Base-by-base conservation (phyloP, 2,113 vertebrate species). In the Tragelaphus scriptus region DNA sequence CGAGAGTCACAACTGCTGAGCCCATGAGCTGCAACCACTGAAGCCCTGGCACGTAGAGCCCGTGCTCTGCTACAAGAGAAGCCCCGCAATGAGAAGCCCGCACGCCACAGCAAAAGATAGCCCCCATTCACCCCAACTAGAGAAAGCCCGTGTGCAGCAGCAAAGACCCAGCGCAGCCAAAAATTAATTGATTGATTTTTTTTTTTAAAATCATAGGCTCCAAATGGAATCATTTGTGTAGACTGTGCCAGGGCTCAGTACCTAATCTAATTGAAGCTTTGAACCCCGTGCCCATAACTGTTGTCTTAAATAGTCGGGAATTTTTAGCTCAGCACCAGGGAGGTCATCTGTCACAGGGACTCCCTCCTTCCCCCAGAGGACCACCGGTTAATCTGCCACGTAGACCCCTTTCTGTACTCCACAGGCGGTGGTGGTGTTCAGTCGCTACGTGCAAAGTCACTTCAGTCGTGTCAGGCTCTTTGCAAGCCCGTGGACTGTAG, bases 21-120 rank as follows among this genome's bases (percentile, higher is more conserved):
- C 19, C n/a, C n/a, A 0, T 5, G 19, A 71, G 68, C 19, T 23
- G n/a, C 68, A 36, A 36, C 16, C n/a, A 11, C n/a, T 23, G 68
- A 40, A 4, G 19, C 68, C 5, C n/a, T 40, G 0, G 0, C 5
- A 71, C 3, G 10, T 23, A 23, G 19, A 71, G 68, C 68, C n/a
- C 1, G 0, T 71, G 19, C n/a, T 71, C 68, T 40, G 68, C 68
- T 12, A 23, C 68, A 71, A 36, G 68, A 36, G 4, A 71, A 6
- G n/a, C n/a, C n/a, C 19, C 0, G 0, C 1, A 0, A 71, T 71
- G n/a, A 71, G 68, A 12, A 71, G n/a, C 19, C 65, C 0, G 0
- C 5, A 10, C 17, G 23, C 17, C 2, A 0, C n/a, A 71, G n/a
- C 65, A 21, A 36, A 71, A 19, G 17, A n/a, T 2, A 68, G 16